A percentile compares a stretch with the other conserved stretches of the same genome.
These are phyloP conservation scores for Pelochelys cantorii DNA, from an alignment of 2,797 vertebrate species.

Conservation along the genomic window DNA sequence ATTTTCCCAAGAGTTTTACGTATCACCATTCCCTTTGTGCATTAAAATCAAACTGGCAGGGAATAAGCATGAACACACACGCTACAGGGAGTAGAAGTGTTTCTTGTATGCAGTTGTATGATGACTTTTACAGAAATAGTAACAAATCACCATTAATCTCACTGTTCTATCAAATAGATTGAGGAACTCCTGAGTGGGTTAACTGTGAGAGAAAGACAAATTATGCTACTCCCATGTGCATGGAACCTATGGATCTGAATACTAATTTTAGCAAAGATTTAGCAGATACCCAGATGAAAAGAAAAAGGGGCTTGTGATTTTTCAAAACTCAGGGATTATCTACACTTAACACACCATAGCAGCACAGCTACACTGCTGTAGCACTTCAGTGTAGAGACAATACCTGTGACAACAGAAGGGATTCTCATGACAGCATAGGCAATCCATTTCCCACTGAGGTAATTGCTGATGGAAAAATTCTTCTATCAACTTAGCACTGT, in stretches of 20 bases:
- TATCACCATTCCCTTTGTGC: background rate
- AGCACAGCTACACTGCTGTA: too few relatives aligned
- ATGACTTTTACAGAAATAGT: conserved; percentile 21
- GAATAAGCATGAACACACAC: background rate
- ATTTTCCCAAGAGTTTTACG: conserved; percentile 3
- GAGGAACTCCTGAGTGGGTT: conserved; percentile 45
- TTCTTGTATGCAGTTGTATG: background rate
- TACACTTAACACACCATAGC: too few relatives aligned
- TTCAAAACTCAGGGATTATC: conserved; percentile 35
- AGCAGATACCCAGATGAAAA: conserved; percentile 65
- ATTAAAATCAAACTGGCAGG: background rate
- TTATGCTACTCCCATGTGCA: conserved; percentile 1
- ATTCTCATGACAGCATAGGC: too few relatives aligned
- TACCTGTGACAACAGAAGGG: too few relatives aligned
- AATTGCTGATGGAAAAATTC: too few relatives aligned
- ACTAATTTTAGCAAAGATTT: conserved; percentile 66
- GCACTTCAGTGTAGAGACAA: too few relatives aligned
- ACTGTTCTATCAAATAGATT: conserved; percentile 37
- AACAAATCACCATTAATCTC: conserved; percentile 56
- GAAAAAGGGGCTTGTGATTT: conserved; percentile 62
- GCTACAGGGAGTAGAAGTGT: conserved; percentile 1
- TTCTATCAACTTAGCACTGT: too few relatives aligned
- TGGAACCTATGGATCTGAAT: conserved; percentile 42
- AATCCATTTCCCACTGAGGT: too few relatives aligned
- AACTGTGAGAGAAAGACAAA: conserved; percentile 66